A percentile compares a stretch with the other conserved stretches of the same genome.
Conservation (phyloP, 2,113 vertebrate species). For the Azemiops feae region DNA sequence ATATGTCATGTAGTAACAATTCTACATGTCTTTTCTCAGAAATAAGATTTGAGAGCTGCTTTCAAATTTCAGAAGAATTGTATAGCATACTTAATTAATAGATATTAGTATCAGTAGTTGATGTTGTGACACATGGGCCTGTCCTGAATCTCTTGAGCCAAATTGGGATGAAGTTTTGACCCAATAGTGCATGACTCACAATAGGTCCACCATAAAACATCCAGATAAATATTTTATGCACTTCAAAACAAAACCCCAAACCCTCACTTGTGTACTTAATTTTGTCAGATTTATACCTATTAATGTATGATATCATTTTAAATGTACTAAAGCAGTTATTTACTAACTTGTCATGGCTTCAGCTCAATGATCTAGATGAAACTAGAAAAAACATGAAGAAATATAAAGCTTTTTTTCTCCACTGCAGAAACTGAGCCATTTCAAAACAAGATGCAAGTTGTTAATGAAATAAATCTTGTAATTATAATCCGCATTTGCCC, state of each 20-base stretch:
- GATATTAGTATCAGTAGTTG: background rate
- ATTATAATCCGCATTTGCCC: background rate
- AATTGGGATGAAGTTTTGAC: conserved; percentile 4
- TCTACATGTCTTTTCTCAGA: background rate
- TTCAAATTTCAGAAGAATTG: background rate
- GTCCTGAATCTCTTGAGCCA: background rate
- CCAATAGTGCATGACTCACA: background rate
- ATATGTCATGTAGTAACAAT: background rate
- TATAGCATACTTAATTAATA: background rate
- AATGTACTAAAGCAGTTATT: conserved; percentile 27
- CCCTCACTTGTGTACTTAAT: background rate
- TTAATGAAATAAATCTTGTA: conserved; percentile 1
- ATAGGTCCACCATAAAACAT: background rate
- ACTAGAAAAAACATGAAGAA: background rate
- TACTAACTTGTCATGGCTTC: background rate
- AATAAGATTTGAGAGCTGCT: background rate
- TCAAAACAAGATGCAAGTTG: background rate
- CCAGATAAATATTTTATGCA: background rate
- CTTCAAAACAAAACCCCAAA: background rate
- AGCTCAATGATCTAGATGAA: background rate
- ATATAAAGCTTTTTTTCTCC: background rate
- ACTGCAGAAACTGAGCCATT: background rate
- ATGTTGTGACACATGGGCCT: background rate
- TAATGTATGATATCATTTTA: conserved; percentile 7
- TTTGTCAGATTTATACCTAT: conserved; percentile 14